Evolutionary conservation across 2,888 invertebrate species (phyloP).

Genomic region (Myopa testacea): DNA sequence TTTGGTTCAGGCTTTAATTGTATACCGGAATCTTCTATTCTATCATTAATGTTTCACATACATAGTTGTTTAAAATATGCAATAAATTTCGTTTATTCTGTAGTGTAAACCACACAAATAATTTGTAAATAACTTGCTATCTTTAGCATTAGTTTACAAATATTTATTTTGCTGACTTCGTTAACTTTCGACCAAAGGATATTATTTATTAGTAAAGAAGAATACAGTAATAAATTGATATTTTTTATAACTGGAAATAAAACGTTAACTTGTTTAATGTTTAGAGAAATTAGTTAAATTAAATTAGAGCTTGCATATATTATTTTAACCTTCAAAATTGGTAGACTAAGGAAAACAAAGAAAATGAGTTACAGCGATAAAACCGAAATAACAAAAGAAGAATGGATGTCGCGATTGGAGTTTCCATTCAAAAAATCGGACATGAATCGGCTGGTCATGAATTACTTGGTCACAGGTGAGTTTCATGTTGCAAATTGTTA

Average conservation of each 20-base stretch:
- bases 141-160: neutral
- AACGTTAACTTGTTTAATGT: neutral
- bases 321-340: slow-evolving; percentile 59
- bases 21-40: too few species aligned
- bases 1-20: too few species aligned
- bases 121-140: neutral
- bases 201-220: neutral
- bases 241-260: neutral
- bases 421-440: slow-evolving; percentile 87
- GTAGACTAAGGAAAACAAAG: slow-evolving; percentile 62
- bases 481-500: neutral
- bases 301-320: neutral
- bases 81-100: too few species aligned
- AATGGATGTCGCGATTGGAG: slow-evolving; percentile 66
- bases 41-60: too few species aligned
- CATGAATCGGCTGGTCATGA: slow-evolving; percentile 98
- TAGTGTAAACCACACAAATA: too few species aligned
- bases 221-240: neutral
- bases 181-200: neutral
- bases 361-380: slow-evolving; percentile 68
- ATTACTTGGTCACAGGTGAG: slow-evolving; percentile 95
- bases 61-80: too few species aligned
- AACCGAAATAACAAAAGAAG: slow-evolving; percentile 66
- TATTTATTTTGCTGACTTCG: neutral
- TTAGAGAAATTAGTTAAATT: neutral